These are phyloP conservation scores for Diplolepis rosae DNA, from an alignment of 2,888 invertebrate genomes.

Conservation along the genomic window DNA sequence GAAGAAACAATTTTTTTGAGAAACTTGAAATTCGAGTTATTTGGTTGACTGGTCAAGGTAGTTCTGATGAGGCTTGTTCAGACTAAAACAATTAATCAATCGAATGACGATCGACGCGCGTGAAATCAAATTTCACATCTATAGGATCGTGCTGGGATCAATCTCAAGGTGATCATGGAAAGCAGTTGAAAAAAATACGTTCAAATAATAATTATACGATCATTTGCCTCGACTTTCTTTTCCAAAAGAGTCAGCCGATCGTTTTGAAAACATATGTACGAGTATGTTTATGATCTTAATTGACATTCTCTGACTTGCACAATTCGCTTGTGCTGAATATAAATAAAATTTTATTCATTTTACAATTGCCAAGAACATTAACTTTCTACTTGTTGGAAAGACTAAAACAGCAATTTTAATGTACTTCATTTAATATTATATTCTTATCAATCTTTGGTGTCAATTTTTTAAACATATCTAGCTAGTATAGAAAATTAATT, in stretches of 20 bases:
- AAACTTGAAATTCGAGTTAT: background rate
- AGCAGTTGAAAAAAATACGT: background rate
- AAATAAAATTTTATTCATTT: background rate
- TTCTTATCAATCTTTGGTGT: background rate
- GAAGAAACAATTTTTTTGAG: too few relatives aligned
- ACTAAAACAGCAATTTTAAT: background rate
- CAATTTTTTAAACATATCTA: background rate
- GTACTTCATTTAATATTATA: background rate
- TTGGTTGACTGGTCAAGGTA: background rate
- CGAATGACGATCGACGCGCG: conserved; percentile 57
- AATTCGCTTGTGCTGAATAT: background rate
- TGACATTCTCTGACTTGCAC: conserved; percentile 6
- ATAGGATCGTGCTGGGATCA: conserved; percentile 1
- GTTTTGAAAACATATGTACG: background rate
- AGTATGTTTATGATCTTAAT: background rate
- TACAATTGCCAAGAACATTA: background rate
- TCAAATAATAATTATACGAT: conserved; percentile 11
- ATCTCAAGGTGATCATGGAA: background rate
- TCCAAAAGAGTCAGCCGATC: background rate
- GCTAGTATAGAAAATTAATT: too few relatives aligned
- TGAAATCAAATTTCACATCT: conserved; percentile 62
- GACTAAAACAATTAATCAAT: conserved; percentile 57
- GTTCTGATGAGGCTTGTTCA: conserved; percentile 18
- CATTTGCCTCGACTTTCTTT: background rate
- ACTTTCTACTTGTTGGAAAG: background rate